Base-by-base conservation (phyloP, 1,140 invertebrate species). In the Zaprionus lachaisei region DNA sequence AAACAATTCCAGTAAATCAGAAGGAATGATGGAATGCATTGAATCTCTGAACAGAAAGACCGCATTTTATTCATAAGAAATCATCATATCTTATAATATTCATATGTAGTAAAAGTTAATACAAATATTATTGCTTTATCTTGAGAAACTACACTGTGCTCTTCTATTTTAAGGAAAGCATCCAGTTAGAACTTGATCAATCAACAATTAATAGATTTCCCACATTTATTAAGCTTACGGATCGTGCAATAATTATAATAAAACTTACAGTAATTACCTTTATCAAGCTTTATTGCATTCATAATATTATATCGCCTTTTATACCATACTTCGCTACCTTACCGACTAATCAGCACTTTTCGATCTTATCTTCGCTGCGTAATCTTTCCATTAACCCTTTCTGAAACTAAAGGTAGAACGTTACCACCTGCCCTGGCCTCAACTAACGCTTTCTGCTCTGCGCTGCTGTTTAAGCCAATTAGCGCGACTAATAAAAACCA, bases 401-500 rank as follows among this genome's bases (percentile, higher is more conserved):
- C 7, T 7, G 2, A 7, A 44, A 37, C 51, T 26, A 15, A 26
- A n/a, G 47, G 20, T 22, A 28, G 6, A 14, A 22, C 14, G 4
- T 66, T 26, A 17, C 24, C 55, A 63, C 68, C 58, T 71, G 68
- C 26, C 41, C 17, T 7, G 24, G 56, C 9, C 24, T 61, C 11
- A 41, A 57, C 34, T 49, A 41, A 24, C 44, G 28, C 34, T 20
- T 28, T 26, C n/a, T 12, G 51, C 28, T 62, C 12, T 5, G 51
- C 20, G 7, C 28, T 20, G 26, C 72, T 5, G 22, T 56, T 72
- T 74, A 66, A 71, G 80, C 77, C 83, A 87, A 87, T 87, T 87
- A 87, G 78, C 54, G 71, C 22, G 41, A 51, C 73, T 78, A 80
- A 87, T 81, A 89, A 80, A 64, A 78, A 51, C 55, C 64, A 77